Base-by-base conservation (phyloP, 2,888 invertebrate species). In the Eilema griseolum region DNA sequence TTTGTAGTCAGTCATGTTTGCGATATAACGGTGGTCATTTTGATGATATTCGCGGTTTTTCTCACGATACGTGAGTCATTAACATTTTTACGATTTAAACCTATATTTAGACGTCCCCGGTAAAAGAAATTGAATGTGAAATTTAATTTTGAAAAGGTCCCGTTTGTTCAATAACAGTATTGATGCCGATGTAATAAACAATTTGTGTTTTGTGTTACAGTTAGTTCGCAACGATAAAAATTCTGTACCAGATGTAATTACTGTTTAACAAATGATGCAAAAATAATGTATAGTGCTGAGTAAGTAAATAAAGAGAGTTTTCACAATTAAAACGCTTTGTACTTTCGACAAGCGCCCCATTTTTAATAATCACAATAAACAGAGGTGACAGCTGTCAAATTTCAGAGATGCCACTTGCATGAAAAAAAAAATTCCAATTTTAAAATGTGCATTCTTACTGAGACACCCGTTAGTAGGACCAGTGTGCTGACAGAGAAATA, bases 1-100 rank as follows among this genome's bases (percentile, higher is more conserved):
- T 41, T 41, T 14, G 41, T 41, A 41, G 14, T 41, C 16, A 20
- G 12, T 24, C 26, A 59, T 59, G 24, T 28, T 61, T 61, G 61
- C 28, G 61, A 56, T 57, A 16, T 69, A 69, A 70, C 66, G 62
- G 70, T 66, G n/a, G 31, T 14, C 33, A 61, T 56, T 52, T 37
- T 67, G 69, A 73, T 72, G 71, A 66, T 60, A 16, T 64, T 61
- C 31, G 12, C 62, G 28, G 71, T 70, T 72, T 70, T 76, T 70
- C 68, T 74, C 76, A 76, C 72, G 74, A 66, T 66, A 41, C 63
- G 68, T 65, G 71, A 71, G 71, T 73, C 69, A 66, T 70, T 70
- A 66, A 61, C 61, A 66, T 70, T 61, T 68, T 66, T 69, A 69
- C 61, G 61, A 66, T 52, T 23, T 14, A 52, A 52, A 52, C 52